phyloP scores from a whole-genome alignment of 2,888 invertebrate genomes.

The Nomada ferruginata region DNA sequence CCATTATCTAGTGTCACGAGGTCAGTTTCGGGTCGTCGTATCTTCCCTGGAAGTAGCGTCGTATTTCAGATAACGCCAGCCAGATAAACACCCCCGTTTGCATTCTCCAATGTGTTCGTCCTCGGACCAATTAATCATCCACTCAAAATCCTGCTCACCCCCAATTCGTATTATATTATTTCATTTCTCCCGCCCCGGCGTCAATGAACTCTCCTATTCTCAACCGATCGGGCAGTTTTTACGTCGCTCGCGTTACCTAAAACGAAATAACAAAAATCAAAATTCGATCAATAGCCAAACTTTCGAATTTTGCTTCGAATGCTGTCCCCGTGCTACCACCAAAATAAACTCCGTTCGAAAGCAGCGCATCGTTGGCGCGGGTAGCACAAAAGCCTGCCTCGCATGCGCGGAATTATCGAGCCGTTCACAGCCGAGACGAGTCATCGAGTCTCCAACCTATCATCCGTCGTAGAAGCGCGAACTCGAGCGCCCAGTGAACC shows the following conservation, averaged over 20 bases:
- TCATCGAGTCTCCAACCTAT: constrained; percentile 10
- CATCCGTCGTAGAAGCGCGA: constrained; percentile 26
- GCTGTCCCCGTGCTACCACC: no score
- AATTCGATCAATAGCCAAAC: no score
- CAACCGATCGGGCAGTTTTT: no score
- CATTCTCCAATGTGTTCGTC: background rate
- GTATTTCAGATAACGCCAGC: constrained; percentile 55
- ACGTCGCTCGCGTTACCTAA: no score
- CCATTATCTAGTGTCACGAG: constrained; percentile 64
- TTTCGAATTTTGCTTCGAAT: background rate
- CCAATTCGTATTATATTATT: background rate
- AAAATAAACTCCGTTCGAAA: constrained; percentile 35
- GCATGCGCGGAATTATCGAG: constrained; percentile 77
- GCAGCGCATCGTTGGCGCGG: constrained; percentile 43
- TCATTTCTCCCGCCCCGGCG: no score
- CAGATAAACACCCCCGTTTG: constrained; percentile 47
- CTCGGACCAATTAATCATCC: background rate
- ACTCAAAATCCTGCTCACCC: background rate
- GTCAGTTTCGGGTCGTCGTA: constrained; percentile 68
- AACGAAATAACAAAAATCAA: no score
- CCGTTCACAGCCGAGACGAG: constrained; percentile 1
- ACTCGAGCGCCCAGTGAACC: constrained; percentile 16
- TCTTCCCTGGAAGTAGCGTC: constrained; percentile 49
- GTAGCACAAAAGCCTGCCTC: constrained; percentile 44
- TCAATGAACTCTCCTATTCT: no score